Percentiles rank a stretch among this genome's conserved stretches.
Evolutionary conservation across 2,888 invertebrate genomes (phyloP).

Genomic region (Mesorhabditis belari): DNA sequence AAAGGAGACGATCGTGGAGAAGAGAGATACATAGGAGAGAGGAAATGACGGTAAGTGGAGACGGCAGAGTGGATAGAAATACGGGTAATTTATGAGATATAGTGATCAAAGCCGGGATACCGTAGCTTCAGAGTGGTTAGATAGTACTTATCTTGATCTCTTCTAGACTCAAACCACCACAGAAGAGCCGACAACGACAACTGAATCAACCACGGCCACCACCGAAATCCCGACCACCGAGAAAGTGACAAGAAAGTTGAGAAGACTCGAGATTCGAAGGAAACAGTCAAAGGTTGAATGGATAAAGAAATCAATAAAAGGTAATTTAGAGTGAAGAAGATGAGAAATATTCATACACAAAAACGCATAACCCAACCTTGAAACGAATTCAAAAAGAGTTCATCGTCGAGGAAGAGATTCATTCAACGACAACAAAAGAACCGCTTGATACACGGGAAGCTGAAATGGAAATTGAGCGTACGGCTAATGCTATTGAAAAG

Average conservation of each 20-base stretch:
- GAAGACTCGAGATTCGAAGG: background rate
- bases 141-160: no score
- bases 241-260: background rate
- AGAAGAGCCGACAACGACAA: no score
- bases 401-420: background rate
- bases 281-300: no score
- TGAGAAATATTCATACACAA: no score
- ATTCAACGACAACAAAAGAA: background rate
- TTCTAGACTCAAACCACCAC: background rate
- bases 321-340: background rate
- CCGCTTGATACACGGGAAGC: background rate
- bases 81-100: no score
- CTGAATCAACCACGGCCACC: background rate
- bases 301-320: background rate
- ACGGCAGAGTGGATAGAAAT: no score
- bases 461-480: background rate
- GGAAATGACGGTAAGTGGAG: no score
- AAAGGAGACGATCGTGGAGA: background rate
- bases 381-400: background rate
- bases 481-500: background rate
- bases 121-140: no score
- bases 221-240: background rate
- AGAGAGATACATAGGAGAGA: background rate
- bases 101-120: no score
- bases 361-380: no score